These are phyloP conservation scores for Acronicta psi DNA, from an alignment of 2,888 invertebrate species.

Conservation along the genomic window DNA sequence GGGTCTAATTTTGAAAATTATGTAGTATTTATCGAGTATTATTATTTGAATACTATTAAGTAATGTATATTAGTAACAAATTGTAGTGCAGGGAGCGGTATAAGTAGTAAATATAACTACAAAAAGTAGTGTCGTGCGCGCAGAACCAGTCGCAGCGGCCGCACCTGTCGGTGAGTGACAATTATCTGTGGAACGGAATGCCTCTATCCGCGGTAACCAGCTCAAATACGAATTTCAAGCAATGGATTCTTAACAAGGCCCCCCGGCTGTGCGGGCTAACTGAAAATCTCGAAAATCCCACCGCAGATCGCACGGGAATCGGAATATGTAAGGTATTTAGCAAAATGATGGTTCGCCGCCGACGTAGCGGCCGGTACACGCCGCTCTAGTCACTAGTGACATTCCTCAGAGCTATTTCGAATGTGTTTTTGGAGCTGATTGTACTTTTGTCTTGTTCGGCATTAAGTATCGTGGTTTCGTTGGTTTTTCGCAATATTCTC, in stretches of 20 bases:
- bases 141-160: constrained; percentile 11
- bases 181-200: constrained; percentile 61
- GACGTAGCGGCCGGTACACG: constrained; percentile 33
- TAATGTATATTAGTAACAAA: neutral
- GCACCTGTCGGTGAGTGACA: constrained; percentile 23
- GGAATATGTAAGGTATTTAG: constrained; percentile 86
- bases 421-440: constrained; percentile 47
- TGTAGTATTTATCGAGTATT: too few species aligned
- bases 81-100: neutral
- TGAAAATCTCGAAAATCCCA: constrained; percentile 86
- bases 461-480: neutral
- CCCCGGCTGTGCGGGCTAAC: constrained; percentile 65
- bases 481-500: constrained; percentile 2
- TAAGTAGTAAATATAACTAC: accelerated
- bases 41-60: too few species aligned
- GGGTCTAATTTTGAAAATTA: too few species aligned
- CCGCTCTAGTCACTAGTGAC: constrained; percentile 35
- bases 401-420: constrained; percentile 59
- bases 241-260: constrained; percentile 84
- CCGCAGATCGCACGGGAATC: constrained; percentile 81
- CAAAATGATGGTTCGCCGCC: constrained; percentile 66
- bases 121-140: constrained; percentile 1
- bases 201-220: constrained; percentile 66
- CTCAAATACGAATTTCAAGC: constrained; percentile 76
- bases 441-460: constrained; percentile 10